A percentile compares a stretch with the other conserved stretches of the same genome.
phyloP scores from a whole-genome alignment of 2,797 vertebrate species.

The Bovichtus diacanthus region DNA sequence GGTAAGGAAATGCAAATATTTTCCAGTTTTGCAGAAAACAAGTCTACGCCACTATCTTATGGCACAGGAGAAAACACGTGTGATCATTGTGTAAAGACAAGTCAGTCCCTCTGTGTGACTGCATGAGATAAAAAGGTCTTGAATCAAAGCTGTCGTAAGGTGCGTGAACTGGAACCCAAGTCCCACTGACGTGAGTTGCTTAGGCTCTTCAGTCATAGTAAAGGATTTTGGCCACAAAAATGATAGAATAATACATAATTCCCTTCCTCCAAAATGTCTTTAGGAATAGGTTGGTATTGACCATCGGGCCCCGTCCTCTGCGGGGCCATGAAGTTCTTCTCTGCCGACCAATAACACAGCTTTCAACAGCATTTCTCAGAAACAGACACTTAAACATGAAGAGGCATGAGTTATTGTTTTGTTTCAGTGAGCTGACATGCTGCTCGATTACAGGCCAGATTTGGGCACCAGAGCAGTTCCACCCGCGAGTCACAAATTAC shows the following conservation, averaged over 20 bases:
- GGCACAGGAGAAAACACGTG: slow-evolving; percentile 23
- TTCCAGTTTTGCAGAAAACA: slow-evolving; percentile 35
- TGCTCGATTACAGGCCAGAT: slow-evolving; percentile 74
- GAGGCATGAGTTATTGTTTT: slow-evolving; percentile 43
- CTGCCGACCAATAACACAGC: slow-evolving; percentile 23
- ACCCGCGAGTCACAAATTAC: slow-evolving; percentile 77
- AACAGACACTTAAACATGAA: slow-evolving; percentile 54
- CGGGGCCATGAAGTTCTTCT: slow-evolving; percentile 22
- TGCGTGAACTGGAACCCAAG: slow-evolving; percentile 55
- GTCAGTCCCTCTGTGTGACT: background rate
- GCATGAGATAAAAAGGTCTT: slow-evolving; percentile 13
- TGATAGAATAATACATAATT: background rate
- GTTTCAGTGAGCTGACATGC: slow-evolving; percentile 42
- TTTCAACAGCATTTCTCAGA: slow-evolving; percentile 41
- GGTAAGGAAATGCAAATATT: slow-evolving; percentile 29
- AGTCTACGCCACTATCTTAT: slow-evolving; percentile 5
- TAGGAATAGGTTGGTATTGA: slow-evolving; percentile 1
- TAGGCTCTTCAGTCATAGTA: slow-evolving; percentile 15
- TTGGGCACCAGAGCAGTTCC: slow-evolving; percentile 60
- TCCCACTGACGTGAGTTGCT: slow-evolving; percentile 9
- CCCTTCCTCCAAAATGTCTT: slow-evolving; percentile 17
- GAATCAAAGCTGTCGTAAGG: slow-evolving; percentile 61
- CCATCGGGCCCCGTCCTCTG: slow-evolving; percentile 4
- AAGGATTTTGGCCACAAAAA: slow-evolving; percentile 21
- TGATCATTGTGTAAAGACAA: slow-evolving; percentile 13